Percentiles rank a stretch among this genome's conserved stretches.
Evolutionary conservation across 1,140 invertebrate genomes (phyloP).

Genomic region (Conopomorpha cramerella): DNA sequence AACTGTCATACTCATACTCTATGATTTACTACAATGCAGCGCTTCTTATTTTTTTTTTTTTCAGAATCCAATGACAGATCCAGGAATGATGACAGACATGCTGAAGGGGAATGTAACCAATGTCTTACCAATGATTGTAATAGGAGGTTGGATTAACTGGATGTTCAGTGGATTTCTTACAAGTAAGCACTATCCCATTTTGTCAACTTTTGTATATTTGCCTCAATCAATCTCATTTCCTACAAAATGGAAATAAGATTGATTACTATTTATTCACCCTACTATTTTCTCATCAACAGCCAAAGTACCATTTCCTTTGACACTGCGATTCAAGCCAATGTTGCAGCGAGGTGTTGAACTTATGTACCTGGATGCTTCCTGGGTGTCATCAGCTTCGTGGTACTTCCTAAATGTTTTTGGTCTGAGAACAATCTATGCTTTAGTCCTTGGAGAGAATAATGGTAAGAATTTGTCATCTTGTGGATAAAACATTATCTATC

Average conservation of each 20-base stretch:
- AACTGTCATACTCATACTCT: too few species aligned
- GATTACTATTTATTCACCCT: background rate
- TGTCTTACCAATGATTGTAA: conserved; percentile 97
- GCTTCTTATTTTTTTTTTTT: conserved; percentile 17
- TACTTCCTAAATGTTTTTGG: conserved; percentile 99
- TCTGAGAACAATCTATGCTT: conserved; percentile 93
- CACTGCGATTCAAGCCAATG: conserved; percentile 98
- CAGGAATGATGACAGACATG: conserved; percentile 98
- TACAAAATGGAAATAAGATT: too few species aligned
- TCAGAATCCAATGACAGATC: conserved; percentile 97
- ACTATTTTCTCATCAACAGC: conserved; percentile 61
- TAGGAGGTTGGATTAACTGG: conserved; percentile 99
- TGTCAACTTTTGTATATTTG: too few species aligned
- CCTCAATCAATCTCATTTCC: too few species aligned
- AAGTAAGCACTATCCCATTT: conserved; percentile 76
- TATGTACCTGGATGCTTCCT: conserved; percentile 93
- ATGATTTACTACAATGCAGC: too few species aligned
- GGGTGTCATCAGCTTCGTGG: conserved; percentile 99
- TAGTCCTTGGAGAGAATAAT: conserved; percentile 98
- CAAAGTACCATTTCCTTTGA: conserved; percentile 98
- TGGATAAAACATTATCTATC: too few species aligned
- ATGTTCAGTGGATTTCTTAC: conserved; percentile 99
- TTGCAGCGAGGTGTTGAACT: conserved; percentile 97
- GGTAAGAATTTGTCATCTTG: too few species aligned
- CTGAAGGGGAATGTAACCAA: conserved; percentile 98